Evolutionary conservation across 2,113 vertebrate species (phyloP).

Genomic region (Barnardius zonarius): DNA sequence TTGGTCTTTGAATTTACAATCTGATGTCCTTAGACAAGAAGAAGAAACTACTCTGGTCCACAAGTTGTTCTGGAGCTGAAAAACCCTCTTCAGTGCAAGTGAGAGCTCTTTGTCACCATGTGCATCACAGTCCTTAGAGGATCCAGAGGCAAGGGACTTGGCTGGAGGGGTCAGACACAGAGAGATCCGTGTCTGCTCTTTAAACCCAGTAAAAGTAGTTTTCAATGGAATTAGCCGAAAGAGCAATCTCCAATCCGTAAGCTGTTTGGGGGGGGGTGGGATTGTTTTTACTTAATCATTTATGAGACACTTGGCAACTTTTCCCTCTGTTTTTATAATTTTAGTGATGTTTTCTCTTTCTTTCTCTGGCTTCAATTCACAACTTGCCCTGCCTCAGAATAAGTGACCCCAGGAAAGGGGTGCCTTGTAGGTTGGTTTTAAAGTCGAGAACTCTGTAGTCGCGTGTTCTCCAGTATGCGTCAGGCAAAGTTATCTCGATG

Average conservation of each 20-base stretch:
- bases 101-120: not conserved
- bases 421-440: constrained; percentile 10
- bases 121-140: not conserved
- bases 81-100: not conserved
- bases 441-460: not conserved
- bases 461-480: not conserved
- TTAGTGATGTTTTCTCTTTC: constrained; percentile 2
- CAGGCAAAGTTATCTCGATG: not conserved
- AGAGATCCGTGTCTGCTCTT: not conserved
- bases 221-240: not conserved
- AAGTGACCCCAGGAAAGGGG: not conserved
- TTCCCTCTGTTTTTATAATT: constrained; percentile 4
- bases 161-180: not conserved
- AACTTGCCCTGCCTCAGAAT: constrained; percentile 20
- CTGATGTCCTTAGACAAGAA: not conserved
- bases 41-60: not conserved
- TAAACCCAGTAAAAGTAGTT: not conserved
- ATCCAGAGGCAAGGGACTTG: not conserved
- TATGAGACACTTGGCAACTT: constrained; percentile 4
- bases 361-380: constrained; percentile 41
- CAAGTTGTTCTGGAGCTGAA: not conserved
- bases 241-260: not conserved
- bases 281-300: constrained; percentile 16
- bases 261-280: not conserved
- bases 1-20: not conserved